These are phyloP conservation scores for Sylvilagus bachmani DNA, from an alignment of 2,113 vertebrate species.

Conservation along the genomic window DNA sequence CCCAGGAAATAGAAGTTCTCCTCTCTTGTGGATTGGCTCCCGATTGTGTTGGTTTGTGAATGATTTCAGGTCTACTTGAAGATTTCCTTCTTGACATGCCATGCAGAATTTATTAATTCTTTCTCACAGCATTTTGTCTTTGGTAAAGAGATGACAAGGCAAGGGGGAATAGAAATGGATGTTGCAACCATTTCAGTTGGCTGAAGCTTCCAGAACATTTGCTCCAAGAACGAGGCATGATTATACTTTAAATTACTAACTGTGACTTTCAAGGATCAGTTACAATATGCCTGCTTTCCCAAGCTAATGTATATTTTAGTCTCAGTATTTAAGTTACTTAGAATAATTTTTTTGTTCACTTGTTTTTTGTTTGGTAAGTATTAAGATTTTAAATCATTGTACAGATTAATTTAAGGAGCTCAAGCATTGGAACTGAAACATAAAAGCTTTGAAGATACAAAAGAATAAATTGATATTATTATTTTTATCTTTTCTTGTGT, in stretches of 20 bases:
- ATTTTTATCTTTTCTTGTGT: slow-evolving; percentile 79
- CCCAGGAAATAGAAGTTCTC: neutral
- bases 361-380: slow-evolving; percentile 67
- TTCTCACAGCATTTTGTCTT: neutral
- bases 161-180: neutral
- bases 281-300: slow-evolving; percentile 36
- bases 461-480: slow-evolving; percentile 80
- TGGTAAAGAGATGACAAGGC: neutral
- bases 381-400: slow-evolving; percentile 73
- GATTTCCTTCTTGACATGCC: neutral
- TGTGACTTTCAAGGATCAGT: slow-evolving; percentile 57
- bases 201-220: neutral
- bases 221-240: neutral
- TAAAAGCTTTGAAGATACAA: slow-evolving; percentile 66
- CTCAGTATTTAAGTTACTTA: slow-evolving; percentile 61
- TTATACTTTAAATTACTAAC: slow-evolving; percentile 41
- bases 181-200: neutral
- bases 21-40: neutral
- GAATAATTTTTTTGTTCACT: slow-evolving; percentile 60
- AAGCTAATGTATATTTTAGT: slow-evolving; percentile 62
- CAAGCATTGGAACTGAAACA: slow-evolving; percentile 47
- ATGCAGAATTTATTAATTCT: slow-evolving; percentile 31
- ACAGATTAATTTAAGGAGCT: slow-evolving; percentile 68
- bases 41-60: neutral
- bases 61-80: slow-evolving; percentile 4